Evolutionary conservation across 2,113 vertebrate species (phyloP).

Genomic region (Steatornis caripensis): DNA sequence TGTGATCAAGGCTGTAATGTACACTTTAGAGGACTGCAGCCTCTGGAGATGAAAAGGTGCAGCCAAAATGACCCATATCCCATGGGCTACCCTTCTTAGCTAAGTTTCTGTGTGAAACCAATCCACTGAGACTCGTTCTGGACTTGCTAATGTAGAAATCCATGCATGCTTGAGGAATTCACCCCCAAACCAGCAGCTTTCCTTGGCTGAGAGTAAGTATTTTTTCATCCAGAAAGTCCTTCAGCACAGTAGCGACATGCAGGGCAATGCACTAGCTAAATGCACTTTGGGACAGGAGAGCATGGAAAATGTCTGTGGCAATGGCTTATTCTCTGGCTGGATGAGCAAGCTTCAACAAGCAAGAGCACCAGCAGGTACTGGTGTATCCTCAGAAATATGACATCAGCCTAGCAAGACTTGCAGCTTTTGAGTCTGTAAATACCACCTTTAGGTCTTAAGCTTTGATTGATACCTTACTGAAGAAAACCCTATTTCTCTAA

Average conservation of each 20-base stretch:
- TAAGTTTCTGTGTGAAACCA: neutral
- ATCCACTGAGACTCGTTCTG: neutral
- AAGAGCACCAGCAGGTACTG: neutral
- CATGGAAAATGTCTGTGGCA: neutral
- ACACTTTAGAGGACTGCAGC: neutral
- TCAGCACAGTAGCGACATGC: neutral
- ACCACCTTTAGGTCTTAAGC: neutral
- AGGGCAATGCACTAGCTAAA: neutral
- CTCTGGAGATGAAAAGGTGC: neutral
- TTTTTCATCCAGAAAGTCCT: neutral
- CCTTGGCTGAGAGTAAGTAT: neutral
- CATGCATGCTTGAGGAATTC: neutral
- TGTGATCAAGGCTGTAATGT: neutral
- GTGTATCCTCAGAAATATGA: neutral
- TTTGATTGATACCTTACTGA: neutral
- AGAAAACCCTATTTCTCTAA: neutral
- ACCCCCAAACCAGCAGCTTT: neutral
- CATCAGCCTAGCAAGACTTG: neutral
- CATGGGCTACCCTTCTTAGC: neutral
- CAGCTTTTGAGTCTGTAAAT: neutral
- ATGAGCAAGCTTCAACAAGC: neutral
- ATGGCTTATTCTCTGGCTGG: neutral
- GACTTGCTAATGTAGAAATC: neutral
- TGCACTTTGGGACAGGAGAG: neutral
- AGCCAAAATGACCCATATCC: neutral